Evolutionary conservation across 2,797 vertebrate species (phyloP), one percentile per base, ranked within the genome.

Genomic region (Acanthurus lineatus): DNA sequence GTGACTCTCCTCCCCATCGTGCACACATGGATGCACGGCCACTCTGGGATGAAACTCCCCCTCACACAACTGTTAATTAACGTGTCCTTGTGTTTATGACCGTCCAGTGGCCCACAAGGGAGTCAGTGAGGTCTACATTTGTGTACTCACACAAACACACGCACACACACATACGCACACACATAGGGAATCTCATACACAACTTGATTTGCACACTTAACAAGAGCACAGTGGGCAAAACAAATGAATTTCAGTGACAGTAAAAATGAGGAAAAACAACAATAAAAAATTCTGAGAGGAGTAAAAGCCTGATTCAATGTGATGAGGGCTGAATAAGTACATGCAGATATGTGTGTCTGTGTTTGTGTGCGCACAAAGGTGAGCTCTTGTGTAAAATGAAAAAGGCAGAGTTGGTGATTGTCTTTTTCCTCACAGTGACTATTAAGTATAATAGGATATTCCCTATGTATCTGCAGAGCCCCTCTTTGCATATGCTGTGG

Each of bases 41-140:
- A 53, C 83, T 65, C 58, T 48, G 84, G 87, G 78, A 87, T 19
- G 63, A 77, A 12, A 60, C 58, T 58, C 62, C 76, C 76, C 73
- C 79, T 60, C 80, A 59, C 84, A 78, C 87, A 82, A 90, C 78
- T 76, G 79, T 91, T 92, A 92, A 94, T 94, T 93, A 93, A 92
- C 81, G 75, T 83, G 85, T 86, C 87, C 89, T 89, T 91, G 91
- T 84, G 82, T 93, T 93, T 91, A 90, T 83, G 84, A 86, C 86
- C 78, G 73, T 86, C 78, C 84, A 87, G 85, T 59, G 71, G 82
- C 85, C 59, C 88, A 73, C 71, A 20, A 51, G 77, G 84, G 86
- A 88, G 67, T 54, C 64, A 56, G 59, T 65, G 40, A 81, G 60
- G 69, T 70, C 64, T 58, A 48, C n/a, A 40, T 47, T 74, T 80